These are phyloP conservation scores for Anoplophora glabripennis DNA, from an alignment of 1,140 invertebrate genomes.

Conservation along the genomic window DNA sequence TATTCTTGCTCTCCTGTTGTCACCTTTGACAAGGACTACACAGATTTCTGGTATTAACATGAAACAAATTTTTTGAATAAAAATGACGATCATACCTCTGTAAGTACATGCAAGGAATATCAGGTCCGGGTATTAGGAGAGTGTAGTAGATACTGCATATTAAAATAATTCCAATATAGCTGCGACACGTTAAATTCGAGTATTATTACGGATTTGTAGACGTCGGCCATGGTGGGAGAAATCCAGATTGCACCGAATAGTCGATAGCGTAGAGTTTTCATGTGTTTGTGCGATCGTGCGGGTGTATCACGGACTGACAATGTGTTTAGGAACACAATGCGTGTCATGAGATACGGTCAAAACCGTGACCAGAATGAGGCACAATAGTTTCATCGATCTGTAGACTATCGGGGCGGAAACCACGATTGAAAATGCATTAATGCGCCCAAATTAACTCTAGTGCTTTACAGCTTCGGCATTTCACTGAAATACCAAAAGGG, in stretches of 20 bases:
- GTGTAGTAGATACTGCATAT: not conserved
- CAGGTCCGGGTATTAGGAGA: not conserved
- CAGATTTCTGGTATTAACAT: too few species aligned
- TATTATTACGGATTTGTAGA: not conserved
- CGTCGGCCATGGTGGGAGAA: not conserved
- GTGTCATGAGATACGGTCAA: conserved; percentile 40
- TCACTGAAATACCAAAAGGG: conserved; percentile 5
- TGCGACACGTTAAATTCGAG: conserved; percentile 1
- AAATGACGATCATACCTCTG: too few species aligned
- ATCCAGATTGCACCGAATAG: not conserved
- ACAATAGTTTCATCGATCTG: conserved; percentile 11
- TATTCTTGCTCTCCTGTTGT: too few species aligned
- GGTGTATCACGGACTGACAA: conserved; percentile 36
- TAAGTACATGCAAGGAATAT: too few species aligned
- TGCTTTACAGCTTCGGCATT: conserved; percentile 12
- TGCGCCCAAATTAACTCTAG: conserved; percentile 28
- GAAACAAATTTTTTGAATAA: too few species aligned
- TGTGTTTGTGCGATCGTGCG: conserved; percentile 31
- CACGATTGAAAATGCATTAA: conserved; percentile 29
- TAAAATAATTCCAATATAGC: not conserved
- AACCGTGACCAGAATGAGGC: conserved; percentile 34
- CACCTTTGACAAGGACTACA: too few species aligned
- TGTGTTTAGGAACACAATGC: conserved; percentile 42
- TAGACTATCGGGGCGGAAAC: conserved; percentile 15
- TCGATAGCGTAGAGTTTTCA: conserved; percentile 8